Base-by-base conservation (phyloP, 2,888 invertebrate species). In the Trachelus stipa region DNA sequence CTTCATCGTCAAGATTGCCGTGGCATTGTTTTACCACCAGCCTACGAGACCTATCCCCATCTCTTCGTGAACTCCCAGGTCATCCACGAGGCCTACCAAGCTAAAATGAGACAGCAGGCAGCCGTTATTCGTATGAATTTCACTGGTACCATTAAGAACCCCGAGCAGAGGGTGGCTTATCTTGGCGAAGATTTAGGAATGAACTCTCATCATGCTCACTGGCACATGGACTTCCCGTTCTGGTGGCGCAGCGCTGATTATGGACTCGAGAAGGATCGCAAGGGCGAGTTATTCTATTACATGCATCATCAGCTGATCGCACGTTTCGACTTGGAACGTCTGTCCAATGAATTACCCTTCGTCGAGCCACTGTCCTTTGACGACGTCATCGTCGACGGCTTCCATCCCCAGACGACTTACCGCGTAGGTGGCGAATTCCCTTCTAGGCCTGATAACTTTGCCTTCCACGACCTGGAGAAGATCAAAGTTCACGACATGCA, bases 251-350 rank as follows among this genome's bases (percentile, higher is more conserved):
- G 93, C 77, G 91, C 93, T 40, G 92, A 92, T 73, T 93, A 93
- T 82, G 92, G 93, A 80, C 87, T 93, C 76, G 87, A 91, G 69
- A 93, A 94, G 84, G 94, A 94, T 85, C 92, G 92, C 80, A 94
- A 95, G 85, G 95, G 95, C 76, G 95, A 95, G 91, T 91, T 92
- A 79, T 88, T 88, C 91, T 94, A 95, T 90, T 94, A 93, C 89
- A 89, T 93, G 80, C 94, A 95, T 86, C 95, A 95, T 87, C 95
- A 96, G 90, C 85, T 96, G 23, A 85, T 96, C 82, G 93, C 95
- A 80, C 94, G 95, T 83, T 96, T 96, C 91, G 95, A 96, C 88
- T 92, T 96, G 92, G 96, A 96, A 89, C 94, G 96, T 89, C 91
- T 96, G 77, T 94, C 95, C 12, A 94, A 95, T 87, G 94, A 94